Conservation (phyloP, 2,113 vertebrate species). For the Micromys minutus region DNA sequence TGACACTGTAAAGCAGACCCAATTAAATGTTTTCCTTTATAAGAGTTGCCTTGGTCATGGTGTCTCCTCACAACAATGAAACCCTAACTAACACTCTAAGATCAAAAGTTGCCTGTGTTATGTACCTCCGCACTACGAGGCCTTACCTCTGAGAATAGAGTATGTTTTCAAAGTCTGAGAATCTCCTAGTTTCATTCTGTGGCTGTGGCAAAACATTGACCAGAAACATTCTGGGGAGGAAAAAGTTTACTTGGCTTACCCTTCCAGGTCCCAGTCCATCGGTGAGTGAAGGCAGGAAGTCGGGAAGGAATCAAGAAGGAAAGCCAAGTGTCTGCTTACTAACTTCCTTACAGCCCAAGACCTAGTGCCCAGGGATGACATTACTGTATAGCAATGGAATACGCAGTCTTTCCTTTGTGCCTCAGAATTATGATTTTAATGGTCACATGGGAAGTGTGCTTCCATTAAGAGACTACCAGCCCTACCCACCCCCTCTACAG, state of each 20-base stretch:
- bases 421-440: background rate
- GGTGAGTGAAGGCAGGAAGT: background rate
- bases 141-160: slow-evolving; percentile 18
- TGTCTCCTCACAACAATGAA: too few species aligned
- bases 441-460: background rate
- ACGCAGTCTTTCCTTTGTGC: background rate
- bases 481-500: background rate
- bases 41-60: too few species aligned
- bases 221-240: background rate
- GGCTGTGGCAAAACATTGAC: background rate
- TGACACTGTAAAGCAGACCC: too few species aligned
- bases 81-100: background rate
- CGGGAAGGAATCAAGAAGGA: background rate
- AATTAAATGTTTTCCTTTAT: too few species aligned
- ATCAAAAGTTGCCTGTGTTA: background rate
- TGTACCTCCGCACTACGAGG: background rate
- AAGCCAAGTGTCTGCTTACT: background rate
- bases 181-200: background rate
- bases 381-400: background rate
- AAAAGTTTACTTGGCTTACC: background rate
- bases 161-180: slow-evolving; percentile 53
- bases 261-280: background rate
- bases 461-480: background rate
- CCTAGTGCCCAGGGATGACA: background rate
- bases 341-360: background rate